Evolutionary conservation across 2,888 invertebrate genomes (phyloP).

Genomic region (Caradrina kadenii): DNA sequence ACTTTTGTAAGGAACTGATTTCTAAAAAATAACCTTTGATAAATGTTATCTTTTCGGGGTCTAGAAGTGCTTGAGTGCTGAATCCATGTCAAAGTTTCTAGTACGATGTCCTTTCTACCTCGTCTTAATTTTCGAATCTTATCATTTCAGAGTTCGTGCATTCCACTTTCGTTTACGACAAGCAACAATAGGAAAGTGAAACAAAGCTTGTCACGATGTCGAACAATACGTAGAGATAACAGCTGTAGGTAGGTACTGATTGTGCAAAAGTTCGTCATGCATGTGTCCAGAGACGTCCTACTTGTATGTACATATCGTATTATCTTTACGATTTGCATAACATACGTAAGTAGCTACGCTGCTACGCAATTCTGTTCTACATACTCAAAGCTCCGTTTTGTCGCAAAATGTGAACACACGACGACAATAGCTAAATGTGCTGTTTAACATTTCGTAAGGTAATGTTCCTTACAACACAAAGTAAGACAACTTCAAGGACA

Average conservation of each 20-base stretch:
- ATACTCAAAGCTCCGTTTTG: conserved; percentile 45
- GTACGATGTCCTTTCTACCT: too few species aligned
- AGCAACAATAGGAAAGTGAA: conserved; percentile 44
- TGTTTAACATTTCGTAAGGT: conserved; percentile 66
- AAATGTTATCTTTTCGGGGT: too few species aligned
- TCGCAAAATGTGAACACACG: conserved; percentile 60
- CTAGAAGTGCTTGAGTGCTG: too few species aligned
- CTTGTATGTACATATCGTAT: conserved; percentile 30
- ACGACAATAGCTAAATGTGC: conserved; percentile 65
- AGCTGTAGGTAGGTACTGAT: conserved; percentile 25
- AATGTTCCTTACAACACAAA: conserved; percentile 62
- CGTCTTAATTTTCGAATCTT: conserved; percentile 41
- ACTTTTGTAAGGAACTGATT: too few species aligned
- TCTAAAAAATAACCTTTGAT: too few species aligned
- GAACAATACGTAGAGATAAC: conserved; percentile 40
- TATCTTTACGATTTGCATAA: conserved; percentile 59
- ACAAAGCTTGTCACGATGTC: conserved; percentile 53
- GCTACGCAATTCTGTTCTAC: conserved; percentile 38
- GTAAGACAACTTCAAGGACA: conserved; percentile 67
- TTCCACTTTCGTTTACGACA: conserved; percentile 54
- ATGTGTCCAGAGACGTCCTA: conserved; percentile 37
- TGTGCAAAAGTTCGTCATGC: conserved; percentile 51
- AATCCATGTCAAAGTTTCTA: too few species aligned
- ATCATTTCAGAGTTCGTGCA: conserved; percentile 54
- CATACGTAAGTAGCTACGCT: conserved; percentile 15